Evolutionary conservation across 2,888 invertebrate species (phyloP), one percentile per base, ranked within the genome.

Genomic region (Cataglyphis cursor): DNA sequence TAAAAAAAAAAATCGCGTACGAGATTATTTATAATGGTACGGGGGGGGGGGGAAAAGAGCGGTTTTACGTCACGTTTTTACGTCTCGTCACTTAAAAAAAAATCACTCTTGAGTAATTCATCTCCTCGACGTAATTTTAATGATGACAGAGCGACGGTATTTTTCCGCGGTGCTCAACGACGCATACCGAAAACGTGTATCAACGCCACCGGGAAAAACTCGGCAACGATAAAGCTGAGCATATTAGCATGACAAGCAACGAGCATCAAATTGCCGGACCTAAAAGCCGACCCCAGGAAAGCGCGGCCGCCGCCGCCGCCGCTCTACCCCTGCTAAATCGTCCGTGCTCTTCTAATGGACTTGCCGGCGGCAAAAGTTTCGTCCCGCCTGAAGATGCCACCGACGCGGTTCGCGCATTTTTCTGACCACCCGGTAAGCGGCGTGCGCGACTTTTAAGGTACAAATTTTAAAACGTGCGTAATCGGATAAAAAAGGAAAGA

Each of bases 181-280:
- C 57, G 78, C 73, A 73, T 78, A 51, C 70, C 54, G 80, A 51
- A 62, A 83, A 66, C 73, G 70, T 82, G 82, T 78, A 85, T 89
- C 85, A 85, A 57, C 59, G 61, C 59, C 48, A 35, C 59, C 10
- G 74, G 72, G 80, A 85, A 89, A 89, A 90, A 89, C 85, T 83
- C 86, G 74, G 78, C 80, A 76, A 76, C 88, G 83, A 83, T 88
- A 92, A 92, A 92, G 90, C 90, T 87, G 89, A 88, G 91, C 91
- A 93, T 93, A 94, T 94, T 94, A 94, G 92, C 93, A 94, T 94
- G 93, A 94, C 93, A 93, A 94, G 93, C 91, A 91, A 88, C 90
- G 88, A 92, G 91, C 94, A 93, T 93, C 92, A 94, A 94, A 94
- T 93, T 93, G 93, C 93, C 89, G 92, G 91, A 92, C 92, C 93